Base-by-base conservation (phyloP, 2,888 invertebrate species). In the Perizoma affinitatum region DNA sequence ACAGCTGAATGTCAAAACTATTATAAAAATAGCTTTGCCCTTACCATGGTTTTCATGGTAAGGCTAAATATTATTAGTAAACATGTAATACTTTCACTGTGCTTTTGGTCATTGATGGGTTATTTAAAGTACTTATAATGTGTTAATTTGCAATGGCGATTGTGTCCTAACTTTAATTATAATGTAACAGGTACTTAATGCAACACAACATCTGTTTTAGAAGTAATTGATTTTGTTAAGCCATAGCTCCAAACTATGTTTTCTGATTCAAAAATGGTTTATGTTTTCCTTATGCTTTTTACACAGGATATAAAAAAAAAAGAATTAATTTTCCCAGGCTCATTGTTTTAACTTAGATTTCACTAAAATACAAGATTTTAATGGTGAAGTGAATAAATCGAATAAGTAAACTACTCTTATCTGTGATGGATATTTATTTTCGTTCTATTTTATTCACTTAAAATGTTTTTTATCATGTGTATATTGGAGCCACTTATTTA, bases 211-310 rank as follows among this genome's bases (percentile, higher is more conserved):
- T 61, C 63, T 60, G 63, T 68, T 72, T 76, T 70, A 77, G 74
- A 76, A 73, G 71, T 74, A 65, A 67, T 72, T 59, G 62, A 72
- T 76, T 73, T 71, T 72, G 67, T 72, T 76, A 65, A 66, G 67
- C 57, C 67, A 63, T 40, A 49, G 34, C 40, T 47, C 6, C 6
- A 43, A 58, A 43, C 49, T 52, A 35, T 36, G 46, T 60, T 50
- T 51, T 60, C 43, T 49, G 36, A 11, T 51, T 38, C 34, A 22
- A 49, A 58, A 49, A 38, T 44, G 22, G 33, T 58, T 52, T 8
- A 4, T 44, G 5, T 44, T 6, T 51, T 58, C 48, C 50, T 40
- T 60, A 4, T 38, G 5, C 3, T 38, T 36, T 43, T 58, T 58
- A 51, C 42, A 53, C 10, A 34, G 55, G 38, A 58, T 54, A 50